These are phyloP conservation scores for Zelleria hepariella DNA, from an alignment of 2,888 invertebrate species.

Conservation along the genomic window DNA sequence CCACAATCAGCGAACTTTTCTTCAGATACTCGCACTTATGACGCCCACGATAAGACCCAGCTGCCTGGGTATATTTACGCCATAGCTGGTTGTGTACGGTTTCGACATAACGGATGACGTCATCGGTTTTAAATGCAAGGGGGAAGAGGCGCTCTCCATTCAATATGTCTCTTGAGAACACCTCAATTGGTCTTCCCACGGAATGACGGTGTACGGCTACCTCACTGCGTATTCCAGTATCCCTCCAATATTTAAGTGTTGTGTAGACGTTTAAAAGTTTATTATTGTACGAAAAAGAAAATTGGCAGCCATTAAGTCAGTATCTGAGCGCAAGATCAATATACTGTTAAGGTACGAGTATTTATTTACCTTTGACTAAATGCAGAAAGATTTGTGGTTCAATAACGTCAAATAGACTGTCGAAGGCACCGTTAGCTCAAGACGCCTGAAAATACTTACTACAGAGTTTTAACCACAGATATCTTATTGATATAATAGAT, in stretches of 20 bases:
- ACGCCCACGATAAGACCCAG: neutral
- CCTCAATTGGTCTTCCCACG: neutral
- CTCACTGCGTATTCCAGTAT: neutral
- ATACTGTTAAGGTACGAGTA: neutral
- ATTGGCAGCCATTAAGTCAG: too few species aligned
- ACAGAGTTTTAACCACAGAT: neutral
- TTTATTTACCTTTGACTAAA: too few species aligned
- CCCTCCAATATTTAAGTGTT: too few species aligned
- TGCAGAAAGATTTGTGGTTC: neutral
- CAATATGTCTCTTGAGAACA: slow-evolving; percentile 1
- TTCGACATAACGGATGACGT: slow-evolving; percentile 7
- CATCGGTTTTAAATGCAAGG: slow-evolving; percentile 12
- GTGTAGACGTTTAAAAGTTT: too few species aligned
- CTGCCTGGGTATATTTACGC: neutral
- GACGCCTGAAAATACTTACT: too few species aligned
- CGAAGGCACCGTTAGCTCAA: neutral
- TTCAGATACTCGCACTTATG: neutral
- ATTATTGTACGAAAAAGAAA: too few species aligned
- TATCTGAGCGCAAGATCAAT: neutral
- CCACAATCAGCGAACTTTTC: neutral
- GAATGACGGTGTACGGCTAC: neutral
- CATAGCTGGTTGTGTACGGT: neutral
- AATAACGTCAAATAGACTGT: neutral
- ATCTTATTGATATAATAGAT: neutral
- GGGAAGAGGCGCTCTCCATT: slow-evolving; percentile 2